These are phyloP conservation scores for Zeus faber DNA, from an alignment of 2,113 vertebrate species.

Conservation along the genomic window DNA sequence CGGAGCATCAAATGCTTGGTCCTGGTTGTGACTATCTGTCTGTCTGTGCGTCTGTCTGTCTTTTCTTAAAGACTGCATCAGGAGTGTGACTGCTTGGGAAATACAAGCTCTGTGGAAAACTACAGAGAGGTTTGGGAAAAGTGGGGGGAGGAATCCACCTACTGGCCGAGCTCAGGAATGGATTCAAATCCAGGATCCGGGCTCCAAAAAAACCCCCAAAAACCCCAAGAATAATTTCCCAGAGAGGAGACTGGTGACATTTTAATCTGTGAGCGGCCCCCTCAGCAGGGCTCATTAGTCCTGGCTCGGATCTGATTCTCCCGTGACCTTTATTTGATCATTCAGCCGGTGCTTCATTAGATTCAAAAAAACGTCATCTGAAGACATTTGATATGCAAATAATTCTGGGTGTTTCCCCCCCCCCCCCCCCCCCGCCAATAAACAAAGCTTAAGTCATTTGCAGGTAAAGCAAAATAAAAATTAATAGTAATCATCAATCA, in stretches of 20 bases:
- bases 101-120: constrained; percentile 25
- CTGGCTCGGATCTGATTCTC: constrained; percentile 19
- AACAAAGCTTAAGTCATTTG: constrained; percentile 9
- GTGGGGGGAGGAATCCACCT: constrained; percentile 49
- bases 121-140: constrained; percentile 27
- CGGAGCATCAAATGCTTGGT: too few relatives aligned
- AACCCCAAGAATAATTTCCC: neutral
- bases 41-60: neutral
- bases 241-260: constrained; percentile 23
- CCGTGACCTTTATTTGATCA: constrained; percentile 33
- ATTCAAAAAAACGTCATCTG: neutral
- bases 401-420: constrained; percentile 35
- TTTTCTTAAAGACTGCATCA: neutral
- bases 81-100: neutral
- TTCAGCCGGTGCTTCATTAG: constrained; percentile 34
- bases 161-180: constrained; percentile 27
- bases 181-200: too few relatives aligned
- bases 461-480: neutral
- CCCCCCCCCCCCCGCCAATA: neutral
- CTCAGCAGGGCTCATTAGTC: constrained; percentile 21
- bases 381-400: constrained; percentile 42
- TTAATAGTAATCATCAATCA: too few relatives aligned
- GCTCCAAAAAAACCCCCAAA: too few relatives aligned
- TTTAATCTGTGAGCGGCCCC: constrained; percentile 18
- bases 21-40: neutral